Evolutionary conservation across 2,888 invertebrate genomes (phyloP).

Genomic region (Parnassius apollo): DNA sequence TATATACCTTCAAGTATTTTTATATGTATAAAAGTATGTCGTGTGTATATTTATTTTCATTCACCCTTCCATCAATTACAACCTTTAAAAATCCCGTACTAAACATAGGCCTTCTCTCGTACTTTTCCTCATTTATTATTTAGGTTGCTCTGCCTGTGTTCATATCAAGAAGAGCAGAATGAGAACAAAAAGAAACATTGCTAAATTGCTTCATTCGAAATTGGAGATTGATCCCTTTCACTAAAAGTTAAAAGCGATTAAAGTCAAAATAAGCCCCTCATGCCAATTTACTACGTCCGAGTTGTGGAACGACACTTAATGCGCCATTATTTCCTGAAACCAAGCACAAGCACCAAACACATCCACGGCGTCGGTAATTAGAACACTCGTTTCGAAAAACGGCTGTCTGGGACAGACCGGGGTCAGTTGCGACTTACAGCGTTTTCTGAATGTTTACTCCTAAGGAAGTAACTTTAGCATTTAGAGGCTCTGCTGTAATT

Average conservation of each 20-base stretch:
- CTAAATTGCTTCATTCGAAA: not conserved
- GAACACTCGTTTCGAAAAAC: slow-evolving; percentile 4
- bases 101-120: too few species aligned
- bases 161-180: too few species aligned
- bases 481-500: too few species aligned
- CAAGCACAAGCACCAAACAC: not conserved
- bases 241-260: not conserved
- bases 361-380: slow-evolving; percentile 8
- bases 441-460: not conserved
- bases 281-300: not conserved
- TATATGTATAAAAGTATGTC: too few species aligned
- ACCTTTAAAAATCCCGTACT: too few species aligned
- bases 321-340: slow-evolving; percentile 6
- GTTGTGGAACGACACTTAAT: slow-evolving; percentile 3
- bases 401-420: not conserved
- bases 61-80: too few species aligned
- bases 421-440: slow-evolving; percentile 7
- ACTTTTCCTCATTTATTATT: too few species aligned
- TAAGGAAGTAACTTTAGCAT: too few species aligned
- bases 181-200: too few species aligned
- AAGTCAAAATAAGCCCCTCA: not conserved
- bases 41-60: too few species aligned
- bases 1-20: too few species aligned
- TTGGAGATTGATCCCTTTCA: not conserved
- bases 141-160: too few species aligned